phyloP scores from a whole-genome alignment of 2,888 invertebrate species.

The Epistrophe eligans region DNA sequence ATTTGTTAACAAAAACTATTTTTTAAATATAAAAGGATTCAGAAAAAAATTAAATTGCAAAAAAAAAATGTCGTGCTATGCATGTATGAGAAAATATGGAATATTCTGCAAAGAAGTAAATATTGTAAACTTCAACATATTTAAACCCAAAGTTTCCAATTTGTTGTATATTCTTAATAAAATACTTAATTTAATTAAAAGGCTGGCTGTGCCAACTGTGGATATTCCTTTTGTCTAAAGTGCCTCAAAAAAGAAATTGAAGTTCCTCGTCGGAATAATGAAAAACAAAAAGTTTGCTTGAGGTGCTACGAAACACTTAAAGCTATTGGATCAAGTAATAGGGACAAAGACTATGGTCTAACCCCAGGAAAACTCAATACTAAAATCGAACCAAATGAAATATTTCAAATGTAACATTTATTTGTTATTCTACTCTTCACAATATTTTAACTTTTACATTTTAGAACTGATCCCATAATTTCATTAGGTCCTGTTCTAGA shows the following conservation, averaged over 20 bases:
- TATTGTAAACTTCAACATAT: background rate
- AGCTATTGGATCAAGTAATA: constrained; percentile 79
- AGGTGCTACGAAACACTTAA: constrained; percentile 82
- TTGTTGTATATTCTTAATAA: background rate
- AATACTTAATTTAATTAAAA: constrained; percentile 80
- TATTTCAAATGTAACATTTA: constrained; percentile 56
- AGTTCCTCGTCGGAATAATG: constrained; percentile 86
- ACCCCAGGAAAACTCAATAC: too few relatives aligned
- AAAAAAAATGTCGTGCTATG: constrained; percentile 88
- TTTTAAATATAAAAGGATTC: background rate
- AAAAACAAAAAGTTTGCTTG: constrained; percentile 88
- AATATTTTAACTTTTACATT: constrained; percentile 15
- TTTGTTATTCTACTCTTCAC: background rate
- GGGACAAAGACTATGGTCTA: constrained; percentile 59
- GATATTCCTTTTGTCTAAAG: constrained; percentile 92
- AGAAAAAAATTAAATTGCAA: background rate
- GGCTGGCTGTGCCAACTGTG: constrained; percentile 93
- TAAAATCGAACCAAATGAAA: constrained; percentile 66
- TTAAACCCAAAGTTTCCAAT: background rate
- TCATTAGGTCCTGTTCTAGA: constrained; percentile 80
- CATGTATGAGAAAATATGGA: constrained; percentile 89
- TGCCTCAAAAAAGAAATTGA: constrained; percentile 90
- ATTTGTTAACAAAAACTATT: too few relatives aligned
- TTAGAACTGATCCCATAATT: constrained; percentile 78
- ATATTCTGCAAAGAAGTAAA: constrained; percentile 90